A percentile compares a stretch with the other conserved stretches of the same genome.
Conservation (phyloP, 2,888 invertebrate genomes). For the Brachyopa scutellaris region DNA sequence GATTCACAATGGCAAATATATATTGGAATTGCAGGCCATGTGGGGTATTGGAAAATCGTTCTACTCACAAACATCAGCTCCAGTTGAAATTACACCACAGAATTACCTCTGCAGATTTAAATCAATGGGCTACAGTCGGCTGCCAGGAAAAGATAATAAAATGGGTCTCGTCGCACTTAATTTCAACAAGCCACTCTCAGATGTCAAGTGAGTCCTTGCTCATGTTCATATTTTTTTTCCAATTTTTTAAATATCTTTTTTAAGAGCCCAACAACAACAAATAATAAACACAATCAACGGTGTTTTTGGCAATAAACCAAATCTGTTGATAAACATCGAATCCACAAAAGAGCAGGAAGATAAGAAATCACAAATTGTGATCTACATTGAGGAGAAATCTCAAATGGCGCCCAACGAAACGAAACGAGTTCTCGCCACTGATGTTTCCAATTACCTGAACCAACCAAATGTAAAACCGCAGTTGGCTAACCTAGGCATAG, state of each 20-base stretch:
- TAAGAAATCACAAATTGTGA: slow-evolving; percentile 89
- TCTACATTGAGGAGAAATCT: slow-evolving; percentile 88
- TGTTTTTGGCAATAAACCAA: slow-evolving; percentile 92
- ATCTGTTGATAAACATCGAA: slow-evolving; percentile 90
- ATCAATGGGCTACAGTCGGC: slow-evolving; percentile 95
- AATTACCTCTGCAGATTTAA: slow-evolving; percentile 97
- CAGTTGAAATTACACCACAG: slow-evolving; percentile 92
- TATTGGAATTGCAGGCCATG: slow-evolving; percentile 86
- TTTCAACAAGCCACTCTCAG: slow-evolving; percentile 91
- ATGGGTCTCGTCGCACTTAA: slow-evolving; percentile 94
- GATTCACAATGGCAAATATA: not conserved
- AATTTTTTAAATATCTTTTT: not conserved
- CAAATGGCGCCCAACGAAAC: slow-evolving; percentile 85
- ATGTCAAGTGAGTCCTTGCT: slow-evolving; percentile 85
- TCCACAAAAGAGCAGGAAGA: slow-evolving; percentile 90
- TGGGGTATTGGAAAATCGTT: slow-evolving; percentile 87
- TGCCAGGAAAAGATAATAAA: slow-evolving; percentile 93
- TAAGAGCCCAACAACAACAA: slow-evolving; percentile 87
- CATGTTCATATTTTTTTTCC: not conserved
- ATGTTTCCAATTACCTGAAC: slow-evolving; percentile 87
- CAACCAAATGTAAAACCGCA: slow-evolving; percentile 88
- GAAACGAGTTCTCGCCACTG: slow-evolving; percentile 88
- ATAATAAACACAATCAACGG: slow-evolving; percentile 86
- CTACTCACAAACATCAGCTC: slow-evolving; percentile 87
- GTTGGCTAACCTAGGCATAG: slow-evolving; percentile 88